Conservation (phyloP, 2,888 invertebrate species). For the Zelleria hepariella region DNA sequence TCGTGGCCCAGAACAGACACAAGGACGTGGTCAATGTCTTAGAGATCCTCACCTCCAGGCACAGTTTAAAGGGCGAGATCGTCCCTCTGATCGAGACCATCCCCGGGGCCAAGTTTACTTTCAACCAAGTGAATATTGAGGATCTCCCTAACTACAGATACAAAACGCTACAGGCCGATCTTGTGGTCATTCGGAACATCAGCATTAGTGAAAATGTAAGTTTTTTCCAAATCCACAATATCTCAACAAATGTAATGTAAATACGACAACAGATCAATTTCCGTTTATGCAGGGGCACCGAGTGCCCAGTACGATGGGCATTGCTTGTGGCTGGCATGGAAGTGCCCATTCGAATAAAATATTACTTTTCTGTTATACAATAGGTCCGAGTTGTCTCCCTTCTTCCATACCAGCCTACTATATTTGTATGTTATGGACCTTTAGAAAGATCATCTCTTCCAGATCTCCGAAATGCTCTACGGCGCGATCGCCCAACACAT, state of each 20-base stretch:
- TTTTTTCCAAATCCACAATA: background rate
- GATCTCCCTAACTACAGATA: background rate
- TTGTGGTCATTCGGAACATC: constrained; percentile 9
- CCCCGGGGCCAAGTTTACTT: background rate
- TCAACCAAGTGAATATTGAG: background rate
- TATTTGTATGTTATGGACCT: background rate
- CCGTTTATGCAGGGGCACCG: too few relatives aligned
- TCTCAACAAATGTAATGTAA: background rate
- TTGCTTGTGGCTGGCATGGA: too few relatives aligned
- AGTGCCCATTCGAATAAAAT: too few relatives aligned
- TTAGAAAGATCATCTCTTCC: background rate
- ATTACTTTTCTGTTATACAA: too few relatives aligned
- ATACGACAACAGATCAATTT: too few relatives aligned
- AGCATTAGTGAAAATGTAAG: constrained; percentile 11
- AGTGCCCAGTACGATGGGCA: too few relatives aligned
- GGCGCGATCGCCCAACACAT: background rate
- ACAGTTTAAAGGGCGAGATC: background rate
- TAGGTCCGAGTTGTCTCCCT: too few relatives aligned
- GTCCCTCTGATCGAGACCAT: background rate
- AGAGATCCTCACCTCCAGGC: background rate
- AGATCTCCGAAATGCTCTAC: background rate
- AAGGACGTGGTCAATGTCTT: background rate
- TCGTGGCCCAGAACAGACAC: constrained; percentile 1
- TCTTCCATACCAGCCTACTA: background rate
- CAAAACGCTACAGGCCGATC: constrained; percentile 2